Evolutionary conservation across 2,888 invertebrate species (phyloP).

Genomic region (Thereva nobilitata): DNA sequence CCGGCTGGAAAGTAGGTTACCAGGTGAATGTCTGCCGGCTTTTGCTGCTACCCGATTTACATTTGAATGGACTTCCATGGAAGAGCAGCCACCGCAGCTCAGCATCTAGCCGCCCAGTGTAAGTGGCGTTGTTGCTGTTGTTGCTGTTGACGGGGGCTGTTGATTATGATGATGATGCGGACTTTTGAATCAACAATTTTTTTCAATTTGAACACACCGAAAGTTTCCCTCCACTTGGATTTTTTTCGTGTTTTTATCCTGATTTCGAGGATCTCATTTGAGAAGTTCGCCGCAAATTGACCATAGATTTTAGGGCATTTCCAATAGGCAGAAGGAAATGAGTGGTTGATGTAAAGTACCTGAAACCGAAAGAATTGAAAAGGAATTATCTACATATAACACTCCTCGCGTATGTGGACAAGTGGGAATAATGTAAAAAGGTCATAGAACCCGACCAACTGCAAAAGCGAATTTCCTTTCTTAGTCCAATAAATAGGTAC

Average conservation of each 20-base stretch:
- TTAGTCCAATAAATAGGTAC: too few species aligned
- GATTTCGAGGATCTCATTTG: neutral
- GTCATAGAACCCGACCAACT: too few species aligned
- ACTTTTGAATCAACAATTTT: too few species aligned
- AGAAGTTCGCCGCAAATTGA: constrained; percentile 21
- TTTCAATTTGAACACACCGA: constrained; percentile 13
- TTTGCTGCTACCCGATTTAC: constrained; percentile 36
- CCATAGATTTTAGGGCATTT: constrained; percentile 19
- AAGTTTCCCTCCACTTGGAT: constrained; percentile 26
- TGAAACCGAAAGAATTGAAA: too few species aligned
- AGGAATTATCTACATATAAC: too few species aligned
- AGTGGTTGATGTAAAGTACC: too few species aligned
- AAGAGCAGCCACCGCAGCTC: constrained; percentile 9
- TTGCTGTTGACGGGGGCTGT: constrained; percentile 13
- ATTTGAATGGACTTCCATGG: constrained; percentile 36
- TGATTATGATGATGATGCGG: constrained; percentile 22
- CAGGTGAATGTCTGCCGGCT: constrained; percentile 41
- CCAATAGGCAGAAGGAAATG: too few species aligned
- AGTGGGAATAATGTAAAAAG: too few species aligned
- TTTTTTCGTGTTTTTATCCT: neutral
- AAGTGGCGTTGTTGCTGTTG: constrained; percentile 7
- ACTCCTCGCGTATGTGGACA: too few species aligned
- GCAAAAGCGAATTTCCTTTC: too few species aligned
- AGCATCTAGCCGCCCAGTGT: constrained; percentile 2
- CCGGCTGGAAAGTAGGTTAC: constrained; percentile 38